These are phyloP conservation scores for Eufriesea mexicana DNA, from an alignment of 1,140 invertebrate genomes.

Conservation along the genomic window DNA sequence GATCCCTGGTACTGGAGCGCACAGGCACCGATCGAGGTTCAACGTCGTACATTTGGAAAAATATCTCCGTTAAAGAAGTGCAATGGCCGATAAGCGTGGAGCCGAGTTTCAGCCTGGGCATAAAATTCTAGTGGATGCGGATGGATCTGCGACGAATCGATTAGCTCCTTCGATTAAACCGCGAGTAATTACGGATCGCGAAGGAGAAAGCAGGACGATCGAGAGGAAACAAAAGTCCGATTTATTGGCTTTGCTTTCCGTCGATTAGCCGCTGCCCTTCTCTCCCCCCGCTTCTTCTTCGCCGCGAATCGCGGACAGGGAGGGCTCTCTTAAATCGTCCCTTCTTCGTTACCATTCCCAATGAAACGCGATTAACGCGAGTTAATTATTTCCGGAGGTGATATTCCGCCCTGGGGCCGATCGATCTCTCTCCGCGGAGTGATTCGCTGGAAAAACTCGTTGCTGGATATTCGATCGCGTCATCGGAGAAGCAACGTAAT, in stretches of 20 bases:
- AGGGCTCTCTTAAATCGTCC: constrained; percentile 55
- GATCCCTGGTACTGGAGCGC: no score
- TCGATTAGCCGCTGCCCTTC: constrained; percentile 9
- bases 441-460: constrained; percentile 52
- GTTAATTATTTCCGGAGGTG: constrained; percentile 70
- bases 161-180: neutral
- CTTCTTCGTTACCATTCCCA: constrained; percentile 69
- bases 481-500: neutral
- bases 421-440: constrained; percentile 43
- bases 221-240: constrained; percentile 28
- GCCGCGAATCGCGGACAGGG: constrained; percentile 37
- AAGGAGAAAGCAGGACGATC: neutral
- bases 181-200: neutral
- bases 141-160: neutral
- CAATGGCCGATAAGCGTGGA: no score
- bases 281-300: neutral
- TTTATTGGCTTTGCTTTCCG: constrained; percentile 36
- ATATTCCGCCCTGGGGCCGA: constrained; percentile 53
- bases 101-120: no score
- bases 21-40: no score
- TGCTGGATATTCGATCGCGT: neutral
- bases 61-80: no score
- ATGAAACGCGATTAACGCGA: constrained; percentile 71
- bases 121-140: no score
- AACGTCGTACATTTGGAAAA: no score